Base-by-base conservation (phyloP, 2,797 vertebrate species). In the Melanotaenia boesemani region DNA sequence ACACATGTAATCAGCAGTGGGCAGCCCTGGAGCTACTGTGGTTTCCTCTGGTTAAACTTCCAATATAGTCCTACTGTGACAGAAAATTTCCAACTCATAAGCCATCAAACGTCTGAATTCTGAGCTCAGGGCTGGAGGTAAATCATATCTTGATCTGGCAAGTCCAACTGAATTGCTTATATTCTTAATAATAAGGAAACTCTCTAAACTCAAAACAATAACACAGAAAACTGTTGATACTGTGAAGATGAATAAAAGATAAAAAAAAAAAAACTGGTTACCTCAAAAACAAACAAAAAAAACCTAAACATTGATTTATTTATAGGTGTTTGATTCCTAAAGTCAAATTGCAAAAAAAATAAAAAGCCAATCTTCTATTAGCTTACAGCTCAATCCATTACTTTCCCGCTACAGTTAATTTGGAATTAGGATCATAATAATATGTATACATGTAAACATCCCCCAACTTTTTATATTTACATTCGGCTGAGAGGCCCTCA, bases 61-160 rank as follows among this genome's bases (percentile, higher is more conserved):
- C 87, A 85, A 82, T 87, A 90, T 88, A 89, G 81, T 67, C 66
- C 56, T 52, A 78, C 72, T 68, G 78, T 91, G 87, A 90, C 83
- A 62, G 67, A 67, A 80, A 63, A 76, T 86, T 89, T 85, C 81
- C 85, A 84, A 73, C 78, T 80, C 82, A 24, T 16, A 58, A 65
- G 74, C 67, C 81, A 81, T 60, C 26, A 76, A 74, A 87, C 82
- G 66, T 82, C 79, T 80, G 65, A 83, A 77, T 81, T 70, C 65
- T 85, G 73, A 82, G 84, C 68, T 81, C 70, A 71, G 69, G 65
- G 75, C 74, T 88, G 61, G 50, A 36, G 64, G 39, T 54, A 59
- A 75, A 85, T 79, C 63, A 34, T 28, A 24, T 52, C 74, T 67
- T 75, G 80, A 63, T 30, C 50, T 37, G 32, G 59, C 18, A 18